Conservation (phyloP, 2,113 vertebrate species). For the Brachypteracias leptosomus region DNA sequence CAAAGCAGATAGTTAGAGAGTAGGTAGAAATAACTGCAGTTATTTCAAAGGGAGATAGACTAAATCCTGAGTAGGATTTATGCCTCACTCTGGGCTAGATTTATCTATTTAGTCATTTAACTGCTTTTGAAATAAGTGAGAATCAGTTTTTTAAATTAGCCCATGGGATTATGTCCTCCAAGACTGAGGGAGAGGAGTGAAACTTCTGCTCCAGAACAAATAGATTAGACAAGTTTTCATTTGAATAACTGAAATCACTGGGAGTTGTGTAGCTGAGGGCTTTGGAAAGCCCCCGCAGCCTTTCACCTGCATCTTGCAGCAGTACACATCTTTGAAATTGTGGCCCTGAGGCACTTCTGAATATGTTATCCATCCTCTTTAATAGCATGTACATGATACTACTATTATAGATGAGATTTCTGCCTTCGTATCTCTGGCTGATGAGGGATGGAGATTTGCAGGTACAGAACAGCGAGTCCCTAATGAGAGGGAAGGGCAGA, state of each 20-base stretch:
- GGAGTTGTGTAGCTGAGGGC: background rate
- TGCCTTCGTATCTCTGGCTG: background rate
- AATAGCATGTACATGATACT: conserved; percentile 44
- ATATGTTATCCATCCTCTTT: conserved; percentile 31
- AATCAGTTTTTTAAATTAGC: background rate
- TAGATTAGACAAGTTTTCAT: conserved; percentile 29
- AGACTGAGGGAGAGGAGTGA: background rate
- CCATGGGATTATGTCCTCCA: background rate
- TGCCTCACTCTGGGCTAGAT: background rate
- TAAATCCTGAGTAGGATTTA: background rate
- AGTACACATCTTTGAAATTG: conserved; percentile 33
- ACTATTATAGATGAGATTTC: conserved; percentile 33
- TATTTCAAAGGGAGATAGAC: background rate
- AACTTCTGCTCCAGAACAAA: conserved; percentile 28
- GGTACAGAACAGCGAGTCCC: conserved; percentile 42
- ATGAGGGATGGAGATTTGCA: conserved; percentile 50
- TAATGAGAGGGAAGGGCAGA: conserved; percentile 60
- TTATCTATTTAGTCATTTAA: background rate
- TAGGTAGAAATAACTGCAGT: background rate
- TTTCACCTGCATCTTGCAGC: conserved; percentile 41
- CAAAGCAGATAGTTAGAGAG: background rate
- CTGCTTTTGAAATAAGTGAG: background rate
- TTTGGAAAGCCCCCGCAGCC: conserved; percentile 41
- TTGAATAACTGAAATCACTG: conserved; percentile 42
- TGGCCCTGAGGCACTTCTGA: conserved; percentile 8